Percentiles rank a stretch among this genome's conserved stretches.
phyloP scores from a whole-genome alignment of 2,888 invertebrate genomes.

The Poecilus cupreus region DNA sequence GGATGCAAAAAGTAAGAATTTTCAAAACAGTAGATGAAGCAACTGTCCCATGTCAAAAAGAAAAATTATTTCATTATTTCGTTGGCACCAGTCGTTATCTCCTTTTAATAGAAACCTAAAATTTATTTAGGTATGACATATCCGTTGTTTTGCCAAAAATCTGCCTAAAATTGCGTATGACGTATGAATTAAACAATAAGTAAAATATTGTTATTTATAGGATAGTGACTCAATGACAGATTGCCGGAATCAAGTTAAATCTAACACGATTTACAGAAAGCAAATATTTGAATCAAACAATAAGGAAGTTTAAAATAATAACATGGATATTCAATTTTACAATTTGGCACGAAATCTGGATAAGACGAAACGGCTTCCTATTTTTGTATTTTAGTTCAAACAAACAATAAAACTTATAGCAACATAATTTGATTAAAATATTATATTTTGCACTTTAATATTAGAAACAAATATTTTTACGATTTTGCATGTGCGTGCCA shows the following conservation, averaged over 20 bases:
- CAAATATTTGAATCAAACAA: not conserved
- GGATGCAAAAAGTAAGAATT: not conserved
- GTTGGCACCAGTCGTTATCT: not conserved
- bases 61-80: too few species aligned
- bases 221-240: slow-evolving; percentile 9
- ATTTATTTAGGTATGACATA: slow-evolving; percentile 27
- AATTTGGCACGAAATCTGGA: not conserved
- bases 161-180: not conserved
- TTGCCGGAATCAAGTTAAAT: not conserved
- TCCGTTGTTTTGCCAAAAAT: slow-evolving; percentile 29
- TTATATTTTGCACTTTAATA: too few species aligned
- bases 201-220: slow-evolving; percentile 39
- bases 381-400: not conserved
- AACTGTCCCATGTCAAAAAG: not conserved
- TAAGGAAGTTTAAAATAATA: slow-evolving; percentile 13
- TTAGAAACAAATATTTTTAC: too few species aligned
- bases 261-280: not conserved
- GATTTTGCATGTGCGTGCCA: too few species aligned
- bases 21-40: too few species aligned
- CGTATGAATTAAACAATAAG: slow-evolving; percentile 16
- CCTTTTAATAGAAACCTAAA: not conserved
- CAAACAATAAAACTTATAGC: slow-evolving; percentile 4
- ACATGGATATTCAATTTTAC: not conserved
- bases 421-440: too few species aligned
- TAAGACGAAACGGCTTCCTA: not conserved